Conservation (phyloP, 2,888 invertebrate genomes). For the Hyposoter didymator region DNA sequence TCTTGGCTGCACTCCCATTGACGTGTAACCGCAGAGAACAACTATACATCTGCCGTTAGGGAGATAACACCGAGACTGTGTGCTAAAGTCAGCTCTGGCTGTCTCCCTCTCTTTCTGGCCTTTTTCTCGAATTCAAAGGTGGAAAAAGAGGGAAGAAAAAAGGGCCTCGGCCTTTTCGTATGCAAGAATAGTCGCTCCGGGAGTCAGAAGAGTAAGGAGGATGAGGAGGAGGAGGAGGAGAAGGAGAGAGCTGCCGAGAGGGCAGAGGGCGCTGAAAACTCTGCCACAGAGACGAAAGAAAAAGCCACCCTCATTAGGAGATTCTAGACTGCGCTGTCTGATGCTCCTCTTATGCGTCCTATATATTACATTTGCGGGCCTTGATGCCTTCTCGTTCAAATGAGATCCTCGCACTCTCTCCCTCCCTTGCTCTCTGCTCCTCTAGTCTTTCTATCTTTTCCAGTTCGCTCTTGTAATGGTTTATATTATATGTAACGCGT, state of each 20-base stretch:
- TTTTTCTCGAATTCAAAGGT: slow-evolving; percentile 74
- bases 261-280: slow-evolving; percentile 57
- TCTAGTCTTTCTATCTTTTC: slow-evolving; percentile 49
- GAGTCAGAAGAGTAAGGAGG: slow-evolving; percentile 8
- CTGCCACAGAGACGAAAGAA: slow-evolving; percentile 71
- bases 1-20: slow-evolving; percentile 63
- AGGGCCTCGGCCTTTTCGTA: slow-evolving; percentile 60
- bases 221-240: slow-evolving; percentile 43
- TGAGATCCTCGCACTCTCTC: slow-evolving; percentile 73
- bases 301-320: slow-evolving; percentile 79
- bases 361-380: slow-evolving; percentile 50
- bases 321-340: slow-evolving; percentile 73
- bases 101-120: slow-evolving; percentile 51
- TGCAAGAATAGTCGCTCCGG: slow-evolving; percentile 40
- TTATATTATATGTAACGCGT: slow-evolving; percentile 35
- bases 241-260: slow-evolving; percentile 51
- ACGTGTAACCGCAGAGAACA: slow-evolving; percentile 69
- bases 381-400: slow-evolving; percentile 72
- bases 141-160: slow-evolving; percentile 60
- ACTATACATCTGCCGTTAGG: slow-evolving; percentile 75
- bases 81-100: slow-evolving; percentile 54
- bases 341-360: slow-evolving; percentile 34
- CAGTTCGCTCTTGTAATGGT: slow-evolving; percentile 54
- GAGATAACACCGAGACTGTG: slow-evolving; percentile 77
- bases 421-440: slow-evolving; percentile 47